A percentile compares a stretch with the other conserved stretches of the same genome.
Evolutionary conservation across 2,797 vertebrate species (phyloP).

Genomic region (Clarias pachynema): DNA sequence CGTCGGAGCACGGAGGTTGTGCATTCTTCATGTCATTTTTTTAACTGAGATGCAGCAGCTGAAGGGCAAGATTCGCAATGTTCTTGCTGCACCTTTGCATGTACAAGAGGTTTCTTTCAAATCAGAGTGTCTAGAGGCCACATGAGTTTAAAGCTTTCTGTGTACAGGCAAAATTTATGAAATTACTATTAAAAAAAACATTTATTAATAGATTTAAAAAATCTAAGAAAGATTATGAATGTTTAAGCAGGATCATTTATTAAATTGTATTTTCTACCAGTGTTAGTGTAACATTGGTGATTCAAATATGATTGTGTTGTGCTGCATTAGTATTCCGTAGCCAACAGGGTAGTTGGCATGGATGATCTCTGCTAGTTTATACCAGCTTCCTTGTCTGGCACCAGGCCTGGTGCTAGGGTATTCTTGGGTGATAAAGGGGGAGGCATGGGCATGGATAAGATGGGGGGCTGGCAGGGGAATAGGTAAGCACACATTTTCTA

Average conservation of each 20-base stretch:
- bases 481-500: conserved; percentile 59
- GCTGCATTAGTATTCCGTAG: conserved; percentile 59
- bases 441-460: background rate
- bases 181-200: background rate
- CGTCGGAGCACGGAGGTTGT: conserved; percentile 26
- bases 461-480: conserved; percentile 34
- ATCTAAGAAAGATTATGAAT: conserved; percentile 70
- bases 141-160: conserved; percentile 6
- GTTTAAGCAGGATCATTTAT: conserved; percentile 66
- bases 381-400: conserved; percentile 62
- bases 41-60: conserved; percentile 36
- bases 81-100: conserved; percentile 34
- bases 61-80: conserved; percentile 26
- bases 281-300: conserved; percentile 70
- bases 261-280: conserved; percentile 71
- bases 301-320: conserved; percentile 68
- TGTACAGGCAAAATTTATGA: background rate
- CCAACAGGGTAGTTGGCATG: conserved; percentile 59
- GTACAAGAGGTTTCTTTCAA: conserved; percentile 19
- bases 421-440: conserved; percentile 52
- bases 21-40: conserved; percentile 38
- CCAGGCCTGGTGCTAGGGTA: conserved; percentile 55
- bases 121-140: background rate
- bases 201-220: conserved; percentile 39
- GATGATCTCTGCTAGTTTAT: conserved; percentile 55